Base-by-base conservation (phyloP, 2,888 invertebrate species). In the Drosophila longiperda region DNA sequence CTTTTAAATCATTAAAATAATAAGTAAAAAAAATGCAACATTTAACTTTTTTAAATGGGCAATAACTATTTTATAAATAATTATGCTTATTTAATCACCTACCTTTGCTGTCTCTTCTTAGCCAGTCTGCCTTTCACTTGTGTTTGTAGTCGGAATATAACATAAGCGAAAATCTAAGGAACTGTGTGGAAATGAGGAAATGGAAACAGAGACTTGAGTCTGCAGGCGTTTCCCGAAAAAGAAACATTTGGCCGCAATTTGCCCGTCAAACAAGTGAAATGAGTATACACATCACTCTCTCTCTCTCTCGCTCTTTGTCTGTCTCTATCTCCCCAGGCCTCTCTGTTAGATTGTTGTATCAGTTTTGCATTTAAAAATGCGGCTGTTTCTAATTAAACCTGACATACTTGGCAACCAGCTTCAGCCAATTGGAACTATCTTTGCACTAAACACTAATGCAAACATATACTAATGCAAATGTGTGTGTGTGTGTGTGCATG, bases 361-460 rank as follows among this genome's bases (percentile, higher is more conserved):
- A 57, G 63, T 59, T 75, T 66, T 71, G 64, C 76, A 79, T 77
- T 80, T 80, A 67, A 77, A 76, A 79, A 75, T 85, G 70, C 83
- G 73, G 88, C 72, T 82, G 71, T 80, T 87, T 88, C 80, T 83
- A 84, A 84, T 88, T 88, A 75, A 78, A 75, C 80, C 66, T 79
- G 67, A 77, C 85, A 82, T 74, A 84, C 79, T 82, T 82, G 82
- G 80, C 78, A 70, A 80, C 74, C 77, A 67, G 74, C 81, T 81
- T 40, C 65, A 75, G 68, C 64, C 83, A 75, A 78, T 81, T 75
- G 75, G 64, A 80, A 71, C 71, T 80, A 78, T 78, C 80, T 79
- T 55, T 61, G 73, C 74, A 66, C 36, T 26, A 48, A 9, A 29
- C 12, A 54, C 29, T 17, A 12, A 29, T 23, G 52, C 42, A n/a